phyloP scores from a whole-genome alignment of 2,888 invertebrate species.

The Rotaria macrura region DNA sequence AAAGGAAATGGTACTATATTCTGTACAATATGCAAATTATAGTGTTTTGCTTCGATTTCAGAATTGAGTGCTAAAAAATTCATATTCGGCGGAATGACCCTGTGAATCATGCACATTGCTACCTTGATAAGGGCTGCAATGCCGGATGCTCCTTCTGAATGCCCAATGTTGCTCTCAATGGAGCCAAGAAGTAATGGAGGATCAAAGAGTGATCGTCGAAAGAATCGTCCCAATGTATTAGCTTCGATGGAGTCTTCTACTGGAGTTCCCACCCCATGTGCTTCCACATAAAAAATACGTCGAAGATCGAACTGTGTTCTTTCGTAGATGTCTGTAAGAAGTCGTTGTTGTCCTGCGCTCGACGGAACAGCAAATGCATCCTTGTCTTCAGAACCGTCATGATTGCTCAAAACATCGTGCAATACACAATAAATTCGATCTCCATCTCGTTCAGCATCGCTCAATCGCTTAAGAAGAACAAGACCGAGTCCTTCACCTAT shows the following conservation, averaged over 20 bases:
- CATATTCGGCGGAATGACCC: slow-evolving; percentile 38
- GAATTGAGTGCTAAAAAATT: slow-evolving; percentile 37
- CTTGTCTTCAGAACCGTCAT: no score
- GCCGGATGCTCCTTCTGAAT: slow-evolving; percentile 37
- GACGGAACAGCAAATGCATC: no score
- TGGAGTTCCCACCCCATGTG: slow-evolving; percentile 38
- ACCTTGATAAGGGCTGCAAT: slow-evolving; percentile 39
- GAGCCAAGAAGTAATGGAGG: slow-evolving; percentile 13
- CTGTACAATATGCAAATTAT: slow-evolving; percentile 32
- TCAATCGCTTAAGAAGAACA: no score
- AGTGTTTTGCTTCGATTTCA: slow-evolving; percentile 36
- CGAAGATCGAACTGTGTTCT: slow-evolving; percentile 33
- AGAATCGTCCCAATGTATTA: slow-evolving; percentile 35
- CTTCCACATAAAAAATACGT: slow-evolving; percentile 37
- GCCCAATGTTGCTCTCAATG: background rate
- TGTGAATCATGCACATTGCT: slow-evolving; percentile 39
- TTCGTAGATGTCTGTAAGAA: background rate
- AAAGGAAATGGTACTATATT: background rate
- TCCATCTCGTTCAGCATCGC: no score
- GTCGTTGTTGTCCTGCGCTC: no score
- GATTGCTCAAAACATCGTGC: no score
- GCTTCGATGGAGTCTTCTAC: no score
- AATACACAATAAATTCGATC: no score
- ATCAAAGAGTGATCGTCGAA: slow-evolving; percentile 37
- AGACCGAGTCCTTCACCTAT: no score